phyloP scores from a whole-genome alignment of 2,113 vertebrate genomes.

The Pelusios castaneus region DNA sequence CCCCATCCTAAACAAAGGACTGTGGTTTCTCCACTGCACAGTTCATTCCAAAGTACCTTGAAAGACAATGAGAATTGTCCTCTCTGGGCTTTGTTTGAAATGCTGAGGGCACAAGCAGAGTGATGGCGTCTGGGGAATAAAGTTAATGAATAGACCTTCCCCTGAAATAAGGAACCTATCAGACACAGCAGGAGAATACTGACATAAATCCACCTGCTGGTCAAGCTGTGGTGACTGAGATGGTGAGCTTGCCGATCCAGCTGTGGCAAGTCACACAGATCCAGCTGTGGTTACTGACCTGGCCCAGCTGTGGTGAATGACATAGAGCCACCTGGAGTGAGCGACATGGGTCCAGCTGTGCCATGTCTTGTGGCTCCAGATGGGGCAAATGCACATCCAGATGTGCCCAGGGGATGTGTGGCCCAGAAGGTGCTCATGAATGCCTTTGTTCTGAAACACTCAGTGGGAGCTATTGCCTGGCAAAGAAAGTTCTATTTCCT shows the following conservation, averaged over 20 bases:
- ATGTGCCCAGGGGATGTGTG: fast-evolving
- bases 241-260: not conserved
- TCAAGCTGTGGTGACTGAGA: not conserved
- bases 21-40: no score
- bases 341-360: fast-evolving
- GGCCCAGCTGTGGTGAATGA: not conserved
- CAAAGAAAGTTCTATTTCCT: not conserved
- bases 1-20: no score
- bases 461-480: fast-evolving
- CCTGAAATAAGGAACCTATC: not conserved
- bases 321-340: no score
- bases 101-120: no score
- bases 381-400: not conserved
- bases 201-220: not conserved
- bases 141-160: not conserved
- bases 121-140: not conserved
- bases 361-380: no score
- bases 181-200: not conserved
- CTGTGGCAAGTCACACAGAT: not conserved
- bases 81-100: not conserved
- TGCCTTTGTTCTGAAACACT: not conserved
- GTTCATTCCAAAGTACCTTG: no score
- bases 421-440: not conserved
- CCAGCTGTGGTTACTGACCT: not conserved
- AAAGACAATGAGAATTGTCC: not conserved